phyloP scores from a whole-genome alignment of 2,888 invertebrate genomes.

The Spodoptera picta region DNA sequence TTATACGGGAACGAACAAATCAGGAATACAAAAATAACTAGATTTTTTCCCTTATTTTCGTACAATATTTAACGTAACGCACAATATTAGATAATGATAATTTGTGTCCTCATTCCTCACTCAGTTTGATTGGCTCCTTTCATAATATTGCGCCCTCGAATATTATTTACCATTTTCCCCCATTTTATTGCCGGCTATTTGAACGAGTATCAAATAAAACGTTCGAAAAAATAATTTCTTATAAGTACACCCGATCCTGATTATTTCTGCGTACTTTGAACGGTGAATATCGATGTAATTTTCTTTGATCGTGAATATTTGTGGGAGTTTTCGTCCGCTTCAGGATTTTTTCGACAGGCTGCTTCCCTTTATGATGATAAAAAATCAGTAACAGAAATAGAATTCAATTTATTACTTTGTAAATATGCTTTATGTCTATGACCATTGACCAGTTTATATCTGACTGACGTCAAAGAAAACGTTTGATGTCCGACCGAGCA shows the following conservation, averaged over 20 bases:
- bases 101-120: slow-evolving; percentile 14
- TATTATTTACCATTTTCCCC: slow-evolving; percentile 31
- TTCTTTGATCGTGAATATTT: background rate
- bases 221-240: slow-evolving; percentile 13
- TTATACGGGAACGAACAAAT: slow-evolving; percentile 15
- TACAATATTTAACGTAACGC: slow-evolving; percentile 22
- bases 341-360: too few relatives aligned
- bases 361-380: too few relatives aligned
- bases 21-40: slow-evolving; percentile 30
- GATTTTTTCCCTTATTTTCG: slow-evolving; percentile 13
- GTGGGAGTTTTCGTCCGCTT: too few relatives aligned
- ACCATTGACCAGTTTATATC: slow-evolving; percentile 1
- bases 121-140: slow-evolving; percentile 36
- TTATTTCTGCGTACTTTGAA: slow-evolving; percentile 3
- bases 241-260: background rate
- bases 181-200: slow-evolving; percentile 9
- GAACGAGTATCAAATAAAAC: background rate
- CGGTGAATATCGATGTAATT: slow-evolving; percentile 8
- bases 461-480: slow-evolving; percentile 14
- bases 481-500: slow-evolving; percentile 19
- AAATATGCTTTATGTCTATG: too few relatives aligned
- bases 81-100: slow-evolving; percentile 12
- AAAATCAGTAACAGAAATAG: too few relatives aligned
- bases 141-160: slow-evolving; percentile 20
- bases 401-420: too few relatives aligned